A percentile compares a stretch with the other conserved stretches of the same genome.
Evolutionary conservation across 2,797 vertebrate genomes (phyloP).

Genomic region (Falco columbarius): DNA sequence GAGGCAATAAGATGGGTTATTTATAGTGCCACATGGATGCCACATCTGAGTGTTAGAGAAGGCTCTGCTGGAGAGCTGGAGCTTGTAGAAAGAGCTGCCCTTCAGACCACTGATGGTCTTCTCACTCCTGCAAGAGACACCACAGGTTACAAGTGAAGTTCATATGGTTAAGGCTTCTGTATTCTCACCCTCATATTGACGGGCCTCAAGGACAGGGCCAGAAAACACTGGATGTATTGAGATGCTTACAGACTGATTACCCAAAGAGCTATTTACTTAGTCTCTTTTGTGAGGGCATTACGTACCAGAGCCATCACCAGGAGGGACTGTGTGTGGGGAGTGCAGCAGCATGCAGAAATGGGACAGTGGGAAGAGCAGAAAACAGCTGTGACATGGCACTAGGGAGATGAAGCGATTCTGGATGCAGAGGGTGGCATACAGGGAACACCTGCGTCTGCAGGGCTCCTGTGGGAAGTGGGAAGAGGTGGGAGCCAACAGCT

Average conservation of each 20-base stretch:
- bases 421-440: too few species aligned
- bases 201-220: too few species aligned
- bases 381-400: not conserved
- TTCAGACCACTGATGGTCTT: not conserved
- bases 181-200: not conserved
- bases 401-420: not conserved
- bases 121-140: not conserved
- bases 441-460: not conserved
- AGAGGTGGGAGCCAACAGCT: not conserved
- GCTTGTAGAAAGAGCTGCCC: not conserved
- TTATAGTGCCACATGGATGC: not conserved
- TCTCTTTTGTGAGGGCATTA: rapidly evolving
- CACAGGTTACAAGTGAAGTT: not conserved
- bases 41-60: not conserved
- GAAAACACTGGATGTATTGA: not conserved
- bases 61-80: not conserved
- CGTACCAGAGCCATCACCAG: rapidly evolving
- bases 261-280: not conserved
- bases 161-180: not conserved
- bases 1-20: not conserved
- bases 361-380: not conserved
- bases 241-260: not conserved
- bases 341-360: rapidly evolving
- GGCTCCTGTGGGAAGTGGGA: not conserved
- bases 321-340: not conserved